Evolutionary conservation across 1,140 invertebrate genomes (phyloP), one percentile per base, ranked within the genome.

Genomic region (Papilio machaon): DNA sequence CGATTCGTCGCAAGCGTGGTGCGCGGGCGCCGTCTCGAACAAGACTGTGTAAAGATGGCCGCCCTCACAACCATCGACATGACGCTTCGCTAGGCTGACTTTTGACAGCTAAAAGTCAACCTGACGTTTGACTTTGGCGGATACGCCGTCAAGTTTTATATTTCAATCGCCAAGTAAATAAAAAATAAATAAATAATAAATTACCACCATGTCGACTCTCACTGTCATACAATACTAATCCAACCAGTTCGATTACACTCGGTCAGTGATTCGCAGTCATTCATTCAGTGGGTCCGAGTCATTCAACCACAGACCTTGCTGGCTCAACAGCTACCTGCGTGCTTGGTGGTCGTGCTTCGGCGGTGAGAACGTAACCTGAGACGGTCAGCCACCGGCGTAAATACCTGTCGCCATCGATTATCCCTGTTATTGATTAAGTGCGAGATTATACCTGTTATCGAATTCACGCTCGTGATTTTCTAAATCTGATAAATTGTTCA

Each of bases 221-320:
- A 9, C 38, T 74, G 64, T 35, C 13, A 70, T 38, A 38, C n/a
- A 60, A 17, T 70, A 73, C 35, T 46, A 38, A 46, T 46, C 43
- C 46, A 49, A 52, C 47, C 74, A 47, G 46, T 49, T 74, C 47
- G 19, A 76, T 52, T 76, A 7, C 74, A 49, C 47, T 76, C 74
- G 74, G 73, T 76, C 74, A 52, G 19, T 76, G 74, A 76, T 10
- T 76, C 74, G 47, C 8, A 76, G 74, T 23, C 74, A 52, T 76
- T 76, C 74, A n/a, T 76, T 76, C 74, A n/a, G 23, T 75, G 17
- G 4, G 8, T 15, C n/a, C 38, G 38, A 35, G 23, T 13, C 23
- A 64, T 64, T 15, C 30, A 70, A 70, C 73, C 73, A 23, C 74
- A 47, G 46, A 47, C 47, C n/a, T 52, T 10, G 23, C 43, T 17